These are phyloP conservation scores for Uria lomvia DNA, from an alignment of 2,113 vertebrate species.

Conservation along the genomic window DNA sequence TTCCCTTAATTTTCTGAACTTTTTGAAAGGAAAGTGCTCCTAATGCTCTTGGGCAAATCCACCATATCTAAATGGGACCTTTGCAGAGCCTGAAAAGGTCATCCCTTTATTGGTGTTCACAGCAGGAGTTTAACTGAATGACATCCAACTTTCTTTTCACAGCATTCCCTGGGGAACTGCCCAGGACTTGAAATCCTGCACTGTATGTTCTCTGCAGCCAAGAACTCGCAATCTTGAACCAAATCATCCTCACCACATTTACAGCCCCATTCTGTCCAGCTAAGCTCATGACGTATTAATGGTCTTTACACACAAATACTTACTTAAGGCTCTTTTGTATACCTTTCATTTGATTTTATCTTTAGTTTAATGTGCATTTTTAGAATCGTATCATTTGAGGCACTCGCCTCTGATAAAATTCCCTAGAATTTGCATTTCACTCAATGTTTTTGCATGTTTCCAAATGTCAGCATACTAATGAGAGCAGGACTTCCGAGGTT, in stretches of 20 bases:
- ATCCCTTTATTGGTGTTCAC: not conserved
- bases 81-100: not conserved
- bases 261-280: not conserved
- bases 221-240: slow-evolving; percentile 22
- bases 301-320: slow-evolving; percentile 19
- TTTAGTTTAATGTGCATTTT: not conserved
- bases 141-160: not conserved
- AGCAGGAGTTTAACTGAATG: not conserved
- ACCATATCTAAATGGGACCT: not conserved
- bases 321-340: not conserved
- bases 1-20: not conserved
- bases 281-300: not conserved
- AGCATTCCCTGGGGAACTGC: not conserved
- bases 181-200: not conserved
- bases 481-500: not conserved
- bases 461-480: slow-evolving; percentile 49
- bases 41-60: not conserved
- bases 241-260: slow-evolving; percentile 1
- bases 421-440: slow-evolving; percentile 57
- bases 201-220: not conserved
- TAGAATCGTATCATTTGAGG: not conserved
- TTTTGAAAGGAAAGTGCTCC: not conserved
- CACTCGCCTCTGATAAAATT: slow-evolving; percentile 6
- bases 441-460: not conserved
- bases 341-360: not conserved